Conservation (phyloP, 2,113 vertebrate species). For the Oreochromis spilurus region DNA sequence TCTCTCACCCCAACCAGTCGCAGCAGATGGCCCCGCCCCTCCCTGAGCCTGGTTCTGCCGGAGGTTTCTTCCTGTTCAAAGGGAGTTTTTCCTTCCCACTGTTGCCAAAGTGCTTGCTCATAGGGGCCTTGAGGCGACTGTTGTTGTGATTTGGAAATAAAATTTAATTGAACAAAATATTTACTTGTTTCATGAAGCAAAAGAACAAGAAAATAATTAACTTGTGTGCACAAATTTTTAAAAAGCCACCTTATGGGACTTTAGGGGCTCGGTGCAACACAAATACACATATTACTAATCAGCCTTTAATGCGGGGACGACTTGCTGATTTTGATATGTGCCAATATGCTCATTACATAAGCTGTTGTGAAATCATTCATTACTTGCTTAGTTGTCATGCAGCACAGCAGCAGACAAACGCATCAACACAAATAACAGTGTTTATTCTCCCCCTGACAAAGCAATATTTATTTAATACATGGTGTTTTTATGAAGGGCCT, state of each 20-base stretch:
- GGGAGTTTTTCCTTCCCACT: background rate
- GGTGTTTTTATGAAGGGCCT: background rate
- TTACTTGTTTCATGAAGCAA: background rate
- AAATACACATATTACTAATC: background rate
- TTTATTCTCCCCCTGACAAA: background rate
- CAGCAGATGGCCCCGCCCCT: background rate
- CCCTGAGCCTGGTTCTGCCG: fast-evolving
- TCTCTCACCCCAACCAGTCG: background rate
- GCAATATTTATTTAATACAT: background rate
- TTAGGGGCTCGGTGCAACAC: background rate
- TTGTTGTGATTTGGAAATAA: background rate
- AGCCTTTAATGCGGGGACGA: background rate
- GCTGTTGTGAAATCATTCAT: background rate
- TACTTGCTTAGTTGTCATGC: background rate
- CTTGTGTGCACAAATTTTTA: background rate
- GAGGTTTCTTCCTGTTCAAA: background rate
- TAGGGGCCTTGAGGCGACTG: fast-evolving
- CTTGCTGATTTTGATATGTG: background rate
- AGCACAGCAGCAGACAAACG: background rate
- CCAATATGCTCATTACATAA: background rate
- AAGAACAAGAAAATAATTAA: background rate
- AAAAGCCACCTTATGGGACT: background rate
- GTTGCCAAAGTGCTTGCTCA: fast-evolving
- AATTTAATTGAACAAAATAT: background rate
- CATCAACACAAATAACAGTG: background rate